A percentile compares a stretch with the other conserved stretches of the same genome.
phyloP scores from a whole-genome alignment of 2,888 invertebrate genomes.

The Microctonus brassicae region DNA sequence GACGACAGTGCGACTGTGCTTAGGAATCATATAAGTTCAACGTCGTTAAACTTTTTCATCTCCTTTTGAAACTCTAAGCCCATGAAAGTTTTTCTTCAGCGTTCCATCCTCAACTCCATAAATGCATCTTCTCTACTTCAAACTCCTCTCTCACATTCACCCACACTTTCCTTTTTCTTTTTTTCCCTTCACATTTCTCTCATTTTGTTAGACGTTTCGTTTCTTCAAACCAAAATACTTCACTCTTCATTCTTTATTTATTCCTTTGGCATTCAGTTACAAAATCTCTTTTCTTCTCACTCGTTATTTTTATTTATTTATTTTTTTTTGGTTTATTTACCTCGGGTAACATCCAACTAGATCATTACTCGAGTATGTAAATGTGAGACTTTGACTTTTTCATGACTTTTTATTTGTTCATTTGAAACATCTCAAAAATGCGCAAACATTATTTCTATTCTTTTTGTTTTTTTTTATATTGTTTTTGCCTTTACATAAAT shows the following conservation, averaged over 20 bases:
- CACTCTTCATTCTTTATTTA: background rate
- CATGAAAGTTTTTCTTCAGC: slow-evolving; percentile 60
- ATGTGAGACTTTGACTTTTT: background rate
- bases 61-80: slow-evolving; percentile 60
- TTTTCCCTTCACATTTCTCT: slow-evolving; percentile 17
- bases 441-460: background rate
- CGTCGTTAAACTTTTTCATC: slow-evolving; percentile 66
- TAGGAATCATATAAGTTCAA: slow-evolving; percentile 51
- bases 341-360: background rate
- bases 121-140: slow-evolving; percentile 55
- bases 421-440: background rate
- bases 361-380: background rate
- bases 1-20: slow-evolving; percentile 42
- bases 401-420: background rate
- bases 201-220: background rate
- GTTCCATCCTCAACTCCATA: slow-evolving; percentile 52
- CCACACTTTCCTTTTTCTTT: slow-evolving; percentile 7
- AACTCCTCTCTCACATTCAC: slow-evolving; percentile 29
- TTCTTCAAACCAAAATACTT: background rate
- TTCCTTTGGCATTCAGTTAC: background rate
- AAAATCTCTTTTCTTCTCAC: background rate
- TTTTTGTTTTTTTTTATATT: background rate
- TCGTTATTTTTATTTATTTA: background rate
- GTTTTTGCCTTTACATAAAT: no score
- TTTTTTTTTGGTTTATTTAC: background rate